Evolutionary conservation across 2,113 vertebrate species (phyloP).

Genomic region (Anolis carolinensis): DNA sequence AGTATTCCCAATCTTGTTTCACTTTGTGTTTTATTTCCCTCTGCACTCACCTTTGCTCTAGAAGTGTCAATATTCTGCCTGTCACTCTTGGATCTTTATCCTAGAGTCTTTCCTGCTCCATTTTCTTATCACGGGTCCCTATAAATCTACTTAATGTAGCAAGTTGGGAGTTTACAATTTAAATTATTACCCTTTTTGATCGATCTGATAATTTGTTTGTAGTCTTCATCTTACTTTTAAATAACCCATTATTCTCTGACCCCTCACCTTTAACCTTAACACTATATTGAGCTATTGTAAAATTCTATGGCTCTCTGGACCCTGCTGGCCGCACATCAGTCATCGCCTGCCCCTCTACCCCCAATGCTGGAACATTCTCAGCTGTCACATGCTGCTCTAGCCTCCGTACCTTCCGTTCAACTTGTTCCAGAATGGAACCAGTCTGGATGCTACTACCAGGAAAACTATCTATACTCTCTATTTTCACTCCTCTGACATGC

Average conservation of each 20-base stretch:
- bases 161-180: background rate
- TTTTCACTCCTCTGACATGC: slow-evolving; percentile 2
- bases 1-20: background rate
- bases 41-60: background rate
- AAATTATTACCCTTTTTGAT: background rate
- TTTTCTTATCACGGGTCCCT: background rate
- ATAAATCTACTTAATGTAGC: background rate
- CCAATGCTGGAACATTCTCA: background rate
- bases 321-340: background rate
- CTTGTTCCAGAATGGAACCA: background rate
- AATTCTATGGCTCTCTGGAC: background rate
- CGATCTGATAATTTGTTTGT: background rate
- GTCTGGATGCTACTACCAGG: no score
- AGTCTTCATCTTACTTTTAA: slow-evolving; percentile 1
- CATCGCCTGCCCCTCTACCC: background rate
- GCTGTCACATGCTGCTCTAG: background rate
- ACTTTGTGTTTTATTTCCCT: background rate
- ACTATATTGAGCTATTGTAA: background rate
- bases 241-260: background rate
- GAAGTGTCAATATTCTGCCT: background rate
- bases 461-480: background rate
- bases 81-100: background rate
- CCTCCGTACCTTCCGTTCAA: background rate
- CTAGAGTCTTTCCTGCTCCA: background rate
- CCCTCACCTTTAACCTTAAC: background rate